Evolutionary conservation across 1,140 invertebrate species (phyloP).

Genomic region (Drosophila erecta): DNA sequence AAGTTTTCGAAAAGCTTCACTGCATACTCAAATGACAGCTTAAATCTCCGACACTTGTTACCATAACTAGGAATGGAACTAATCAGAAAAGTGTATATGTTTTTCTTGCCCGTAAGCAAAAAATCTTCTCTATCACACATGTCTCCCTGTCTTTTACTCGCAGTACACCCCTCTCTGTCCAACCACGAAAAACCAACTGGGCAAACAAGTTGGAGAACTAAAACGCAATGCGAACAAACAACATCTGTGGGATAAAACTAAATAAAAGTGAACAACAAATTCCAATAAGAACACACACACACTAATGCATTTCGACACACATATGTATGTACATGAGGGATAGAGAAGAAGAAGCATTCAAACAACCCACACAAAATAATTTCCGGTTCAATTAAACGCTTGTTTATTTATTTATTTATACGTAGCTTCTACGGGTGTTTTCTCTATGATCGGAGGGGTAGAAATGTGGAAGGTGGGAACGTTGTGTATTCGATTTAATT

Average conservation of each 20-base stretch:
- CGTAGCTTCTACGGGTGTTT: slow-evolving; percentile 7
- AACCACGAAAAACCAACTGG: slow-evolving; percentile 30
- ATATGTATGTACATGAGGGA: slow-evolving; percentile 9
- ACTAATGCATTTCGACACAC: slow-evolving; percentile 11
- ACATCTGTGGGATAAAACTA: slow-evolving; percentile 38
- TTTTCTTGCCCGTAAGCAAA: neutral
- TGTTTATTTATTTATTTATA: slow-evolving; percentile 76
- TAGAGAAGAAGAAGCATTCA: neutral
- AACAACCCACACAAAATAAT: slow-evolving; percentile 76
- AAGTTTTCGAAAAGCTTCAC: neutral
- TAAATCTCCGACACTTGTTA: slow-evolving; percentile 14
- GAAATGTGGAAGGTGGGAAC: neutral
- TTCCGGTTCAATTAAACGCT: slow-evolving; percentile 83
- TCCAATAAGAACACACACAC: slow-evolving; percentile 57
- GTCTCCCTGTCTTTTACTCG: neutral
- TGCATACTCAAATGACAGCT: neutral
- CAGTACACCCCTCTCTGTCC: neutral
- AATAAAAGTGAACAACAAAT: slow-evolving; percentile 66
- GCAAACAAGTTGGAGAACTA: slow-evolving; percentile 54
- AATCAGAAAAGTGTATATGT: slow-evolving; percentile 21
- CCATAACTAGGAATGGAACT: slow-evolving; percentile 16
- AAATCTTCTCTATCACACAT: neutral
- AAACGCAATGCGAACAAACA: slow-evolving; percentile 48
- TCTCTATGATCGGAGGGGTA: neutral
- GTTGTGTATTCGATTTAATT: slow-evolving; percentile 61